Conservation (phyloP, 2,113 vertebrate species). For the Nymphicus hollandicus region DNA sequence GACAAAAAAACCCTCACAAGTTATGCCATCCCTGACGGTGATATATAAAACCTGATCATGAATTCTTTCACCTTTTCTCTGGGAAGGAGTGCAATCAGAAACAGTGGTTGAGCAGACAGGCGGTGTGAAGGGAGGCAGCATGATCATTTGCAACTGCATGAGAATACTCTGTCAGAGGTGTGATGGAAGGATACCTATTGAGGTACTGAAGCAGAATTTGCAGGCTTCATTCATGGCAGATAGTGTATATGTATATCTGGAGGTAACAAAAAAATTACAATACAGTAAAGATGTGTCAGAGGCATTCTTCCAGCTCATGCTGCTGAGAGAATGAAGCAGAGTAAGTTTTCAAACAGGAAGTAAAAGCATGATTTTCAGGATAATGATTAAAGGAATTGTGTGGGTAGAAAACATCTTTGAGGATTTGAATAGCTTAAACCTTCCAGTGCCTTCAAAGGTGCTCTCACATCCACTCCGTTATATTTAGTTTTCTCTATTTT, state of each 20-base stretch:
- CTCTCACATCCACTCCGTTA: constrained; percentile 41
- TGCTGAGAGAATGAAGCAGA: constrained; percentile 2
- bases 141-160: not conserved
- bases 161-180: not conserved
- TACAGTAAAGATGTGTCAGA: not conserved
- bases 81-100: not conserved
- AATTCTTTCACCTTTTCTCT: not conserved
- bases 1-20: not conserved
- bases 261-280: not conserved
- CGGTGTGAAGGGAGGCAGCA: not conserved
- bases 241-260: not conserved
- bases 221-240: not conserved
- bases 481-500: constrained; percentile 66
- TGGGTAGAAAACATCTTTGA: constrained; percentile 65
- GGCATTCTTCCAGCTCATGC: not conserved
- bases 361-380: constrained; percentile 1
- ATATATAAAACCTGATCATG: not conserved
- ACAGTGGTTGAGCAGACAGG: not conserved
- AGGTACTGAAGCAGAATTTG: not conserved
- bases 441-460: constrained; percentile 69
- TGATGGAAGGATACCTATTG: not conserved
- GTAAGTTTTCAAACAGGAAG: constrained; percentile 42
- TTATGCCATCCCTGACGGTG: not conserved
- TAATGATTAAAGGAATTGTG: constrained; percentile 61
- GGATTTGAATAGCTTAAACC: constrained; percentile 67